phyloP scores from a whole-genome alignment of 2,888 invertebrate genomes.

The Furcula furcula region DNA sequence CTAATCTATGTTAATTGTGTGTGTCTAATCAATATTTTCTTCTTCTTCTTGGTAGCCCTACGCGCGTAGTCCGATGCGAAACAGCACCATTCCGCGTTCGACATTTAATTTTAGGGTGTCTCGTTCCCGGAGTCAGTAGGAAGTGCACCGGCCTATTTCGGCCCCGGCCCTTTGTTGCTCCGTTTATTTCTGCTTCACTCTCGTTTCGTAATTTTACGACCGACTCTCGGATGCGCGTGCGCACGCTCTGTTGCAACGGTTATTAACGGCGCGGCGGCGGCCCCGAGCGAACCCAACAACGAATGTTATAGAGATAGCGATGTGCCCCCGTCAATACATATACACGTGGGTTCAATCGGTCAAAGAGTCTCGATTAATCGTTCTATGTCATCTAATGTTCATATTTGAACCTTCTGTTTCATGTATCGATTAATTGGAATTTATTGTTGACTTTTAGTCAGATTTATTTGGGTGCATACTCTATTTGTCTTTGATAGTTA shows the following conservation, averaged over 20 bases:
- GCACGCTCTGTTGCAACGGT: constrained; percentile 62
- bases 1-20: no score
- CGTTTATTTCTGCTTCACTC: constrained; percentile 75
- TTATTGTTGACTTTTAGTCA: constrained; percentile 35
- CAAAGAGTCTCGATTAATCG: constrained; percentile 25
- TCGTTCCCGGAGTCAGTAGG: constrained; percentile 58
- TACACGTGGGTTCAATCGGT: constrained; percentile 23
- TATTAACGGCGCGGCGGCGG: constrained; percentile 69
- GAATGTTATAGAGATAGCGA: constrained; percentile 40
- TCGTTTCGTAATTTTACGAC: constrained; percentile 77
- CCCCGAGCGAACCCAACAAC: constrained; percentile 54
- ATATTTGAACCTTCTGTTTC: constrained; percentile 31
- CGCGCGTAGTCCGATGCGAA: constrained; percentile 6
- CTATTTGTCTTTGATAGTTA: constrained; percentile 32
- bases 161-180: constrained; percentile 68
- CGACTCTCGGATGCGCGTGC: constrained; percentile 58
- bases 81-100: constrained; percentile 9
- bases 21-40: no score
- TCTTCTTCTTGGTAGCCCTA: no score
- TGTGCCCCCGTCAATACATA: constrained; percentile 31
- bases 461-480: constrained; percentile 31
- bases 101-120: constrained; percentile 57
- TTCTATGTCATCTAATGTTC: constrained; percentile 24
- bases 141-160: constrained; percentile 69
- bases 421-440: constrained; percentile 46